These are phyloP conservation scores for Marronus borbonicus DNA, from an alignment of 2,888 invertebrate species.

Conservation along the genomic window DNA sequence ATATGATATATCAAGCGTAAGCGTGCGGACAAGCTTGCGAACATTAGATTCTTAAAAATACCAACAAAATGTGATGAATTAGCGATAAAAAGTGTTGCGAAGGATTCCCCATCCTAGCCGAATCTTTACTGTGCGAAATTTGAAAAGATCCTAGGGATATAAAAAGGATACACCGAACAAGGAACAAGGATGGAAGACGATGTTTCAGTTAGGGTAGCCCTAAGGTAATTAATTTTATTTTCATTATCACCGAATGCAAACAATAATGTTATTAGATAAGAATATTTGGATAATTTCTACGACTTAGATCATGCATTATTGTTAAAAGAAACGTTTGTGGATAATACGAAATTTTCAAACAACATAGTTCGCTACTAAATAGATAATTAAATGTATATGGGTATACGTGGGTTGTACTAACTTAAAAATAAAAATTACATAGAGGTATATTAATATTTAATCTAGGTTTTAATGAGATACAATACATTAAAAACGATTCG, in stretches of 20 bases:
- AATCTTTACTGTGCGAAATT: conserved; percentile 18
- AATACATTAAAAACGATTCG: background rate
- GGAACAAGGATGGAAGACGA: conserved; percentile 74
- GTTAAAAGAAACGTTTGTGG: background rate
- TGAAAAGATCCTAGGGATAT: background rate
- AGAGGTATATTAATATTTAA: background rate
- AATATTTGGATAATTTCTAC: background rate
- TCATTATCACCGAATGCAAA: background rate
- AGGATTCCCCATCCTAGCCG: background rate
- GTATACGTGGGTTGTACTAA: conserved; percentile 19
- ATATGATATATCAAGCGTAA: conserved; percentile 8
- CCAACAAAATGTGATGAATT: conserved; percentile 41
- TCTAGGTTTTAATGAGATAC: conserved; percentile 22
- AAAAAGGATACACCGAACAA: conserved; percentile 10
- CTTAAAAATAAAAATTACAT: conserved; percentile 19
- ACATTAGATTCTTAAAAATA: background rate
- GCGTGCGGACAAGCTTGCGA: background rate
- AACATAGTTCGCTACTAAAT: background rate
- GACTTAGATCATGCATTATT: too few species aligned
- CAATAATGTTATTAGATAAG: background rate
- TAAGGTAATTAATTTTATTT: conserved; percentile 74
- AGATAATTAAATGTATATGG: conserved; percentile 30
- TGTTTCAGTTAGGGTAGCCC: conserved; percentile 79
- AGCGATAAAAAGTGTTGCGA: background rate
- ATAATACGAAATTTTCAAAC: conserved; percentile 2